phyloP scores from a whole-genome alignment of 2,113 vertebrate species.

The Diadophis punctatus region DNA sequence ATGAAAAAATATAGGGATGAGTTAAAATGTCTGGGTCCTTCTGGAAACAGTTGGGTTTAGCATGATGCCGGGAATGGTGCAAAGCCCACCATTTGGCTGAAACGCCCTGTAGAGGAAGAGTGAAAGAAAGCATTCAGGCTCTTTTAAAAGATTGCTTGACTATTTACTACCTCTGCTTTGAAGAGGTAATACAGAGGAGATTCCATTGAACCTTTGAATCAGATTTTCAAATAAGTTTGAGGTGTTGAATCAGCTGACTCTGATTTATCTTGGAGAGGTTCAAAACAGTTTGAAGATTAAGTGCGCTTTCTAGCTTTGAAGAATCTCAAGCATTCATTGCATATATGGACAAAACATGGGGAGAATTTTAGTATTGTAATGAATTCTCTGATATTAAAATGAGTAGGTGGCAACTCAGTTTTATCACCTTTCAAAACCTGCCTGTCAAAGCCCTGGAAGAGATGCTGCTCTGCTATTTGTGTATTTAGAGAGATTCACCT shows the following conservation, averaged over 20 bases:
- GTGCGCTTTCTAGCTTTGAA: not conserved
- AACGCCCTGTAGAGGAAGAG: not conserved
- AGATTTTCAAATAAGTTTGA: not conserved
- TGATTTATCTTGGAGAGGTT: not conserved
- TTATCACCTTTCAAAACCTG: not conserved
- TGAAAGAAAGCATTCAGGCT: not conserved
- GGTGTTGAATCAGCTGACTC: not conserved
- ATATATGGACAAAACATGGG: not conserved
- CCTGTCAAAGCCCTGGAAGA: not conserved
- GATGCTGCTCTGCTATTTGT: not conserved
- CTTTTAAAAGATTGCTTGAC: not conserved
- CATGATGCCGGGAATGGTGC: not conserved
- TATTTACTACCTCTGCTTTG: not conserved
- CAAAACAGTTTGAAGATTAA: not conserved
- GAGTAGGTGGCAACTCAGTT: not conserved
- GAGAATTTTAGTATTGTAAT: not conserved
- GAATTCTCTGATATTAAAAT: not conserved
- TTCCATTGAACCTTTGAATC: not conserved
- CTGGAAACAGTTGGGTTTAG: constrained; percentile 4
- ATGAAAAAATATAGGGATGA: not conserved
- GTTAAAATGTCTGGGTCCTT: not conserved
- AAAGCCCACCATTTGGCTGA: not conserved
- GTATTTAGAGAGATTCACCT: not conserved
- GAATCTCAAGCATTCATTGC: not conserved
- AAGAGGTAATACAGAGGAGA: not conserved